Base-by-base conservation (phyloP, 2,797 vertebrate species). In the Schizothorax lantsangensis region DNA sequence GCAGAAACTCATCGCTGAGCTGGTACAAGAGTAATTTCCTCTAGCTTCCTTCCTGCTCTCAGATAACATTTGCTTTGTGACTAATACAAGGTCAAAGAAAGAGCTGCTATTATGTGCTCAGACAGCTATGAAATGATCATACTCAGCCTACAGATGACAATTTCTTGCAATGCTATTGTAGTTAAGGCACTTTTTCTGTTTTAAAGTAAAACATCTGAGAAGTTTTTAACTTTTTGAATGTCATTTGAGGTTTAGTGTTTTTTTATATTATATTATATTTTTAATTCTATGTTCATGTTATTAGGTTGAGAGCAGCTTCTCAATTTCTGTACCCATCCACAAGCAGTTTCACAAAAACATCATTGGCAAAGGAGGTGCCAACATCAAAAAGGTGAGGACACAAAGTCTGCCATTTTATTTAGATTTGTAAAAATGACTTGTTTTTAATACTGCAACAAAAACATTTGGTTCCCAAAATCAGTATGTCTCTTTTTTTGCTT, bases 311-410 rank as follows among this genome's bases (percentile, higher is more conserved):
- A 96, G 95, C 81, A 97, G 94, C 90, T 97, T 94, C 92, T 96
- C 94, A 12, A 94, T 97, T 88, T 96, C 95, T 0, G 93, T 97
- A 45, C 95, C 96, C 64, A 95, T 97, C 90, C 96, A 95, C 73
- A 97, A 97, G 91, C 95, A 96, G 90, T 96, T 96, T 89, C 96
- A 97, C 93, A 97, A 97, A 92, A 96, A 96, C 92, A 96, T 97
- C 5, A 97, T 96, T 11, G 96, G 96, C 9, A 97, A 97, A 90
- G 95, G 95, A 40, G 96, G 95, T 1, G 84, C 93, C 81, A 97
- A 97, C 92, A 96, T 97, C 77, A 97, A 97, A 91, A 96, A 96
- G 94, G 96, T 96, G 17, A 83, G 49, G 2, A 69, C 47, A 43
- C 45, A 3, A 73, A 26, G 11, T 15, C 23, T 2, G 17, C 40